These are phyloP conservation scores for Lacerta viridis DNA, from an alignment of 2,797 vertebrate genomes.

Conservation along the genomic window DNA sequence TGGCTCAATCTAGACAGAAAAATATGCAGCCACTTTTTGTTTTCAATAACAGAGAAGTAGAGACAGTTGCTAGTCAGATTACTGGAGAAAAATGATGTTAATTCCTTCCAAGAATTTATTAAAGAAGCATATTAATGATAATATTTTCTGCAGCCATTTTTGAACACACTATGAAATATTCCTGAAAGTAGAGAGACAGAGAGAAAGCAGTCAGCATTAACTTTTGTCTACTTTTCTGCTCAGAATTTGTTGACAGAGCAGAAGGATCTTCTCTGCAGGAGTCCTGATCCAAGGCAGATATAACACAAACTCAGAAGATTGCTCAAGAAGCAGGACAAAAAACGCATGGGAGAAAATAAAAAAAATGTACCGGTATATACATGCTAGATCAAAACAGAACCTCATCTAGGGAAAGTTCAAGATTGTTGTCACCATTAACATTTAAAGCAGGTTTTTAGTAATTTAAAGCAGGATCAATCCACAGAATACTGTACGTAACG, in stretches of 20 bases:
- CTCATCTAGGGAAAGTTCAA: constrained; percentile 4
- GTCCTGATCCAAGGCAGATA: constrained; percentile 22
- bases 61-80: not conserved
- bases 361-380: not conserved
- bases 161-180: not conserved
- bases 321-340: constrained; percentile 7
- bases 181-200: not conserved
- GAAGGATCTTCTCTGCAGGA: not conserved
- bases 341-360: not conserved
- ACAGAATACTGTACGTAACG: not conserved
- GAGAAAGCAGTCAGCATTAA: not conserved
- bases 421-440: not conserved
- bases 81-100: not conserved
- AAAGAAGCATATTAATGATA: not conserved
- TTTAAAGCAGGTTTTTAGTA: not conserved
- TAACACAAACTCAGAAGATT: constrained; percentile 12
- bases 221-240: constrained; percentile 5
- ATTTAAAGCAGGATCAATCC: constrained; percentile 12
- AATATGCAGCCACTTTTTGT: not conserved
- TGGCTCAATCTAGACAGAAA: not conserved
- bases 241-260: constrained; percentile 21
- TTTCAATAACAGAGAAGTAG: not conserved
- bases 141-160: not conserved
- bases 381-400: not conserved
- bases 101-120: not conserved